Evolutionary conservation across 2,797 vertebrate species (phyloP).

Genomic region (Trachops cirrhosus): DNA sequence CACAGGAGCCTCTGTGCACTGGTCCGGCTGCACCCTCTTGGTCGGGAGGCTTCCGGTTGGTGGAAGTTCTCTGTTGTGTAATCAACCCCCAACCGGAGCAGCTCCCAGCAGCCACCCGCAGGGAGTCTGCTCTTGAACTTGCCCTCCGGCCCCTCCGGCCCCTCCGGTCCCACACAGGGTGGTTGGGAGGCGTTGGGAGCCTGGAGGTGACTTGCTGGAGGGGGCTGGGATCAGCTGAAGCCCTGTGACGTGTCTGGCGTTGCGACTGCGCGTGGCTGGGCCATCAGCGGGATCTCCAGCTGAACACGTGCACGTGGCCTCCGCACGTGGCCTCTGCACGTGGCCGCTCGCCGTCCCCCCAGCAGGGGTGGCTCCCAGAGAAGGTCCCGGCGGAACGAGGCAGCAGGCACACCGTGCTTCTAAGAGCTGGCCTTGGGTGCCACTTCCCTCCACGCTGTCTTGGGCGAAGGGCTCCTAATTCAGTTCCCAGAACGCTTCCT

Average conservation of each 20-base stretch:
- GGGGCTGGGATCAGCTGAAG: neutral
- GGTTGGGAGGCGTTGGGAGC: neutral
- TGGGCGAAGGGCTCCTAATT: neutral
- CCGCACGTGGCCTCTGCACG: neutral
- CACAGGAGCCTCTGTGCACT: neutral
- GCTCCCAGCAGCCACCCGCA: neutral
- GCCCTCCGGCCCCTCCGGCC: neutral
- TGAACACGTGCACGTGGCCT: neutral
- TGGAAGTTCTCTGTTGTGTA: neutral
- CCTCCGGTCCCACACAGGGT: neutral
- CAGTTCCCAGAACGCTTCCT: neutral
- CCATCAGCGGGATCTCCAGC: neutral
- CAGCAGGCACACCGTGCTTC: neutral
- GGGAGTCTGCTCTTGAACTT: constrained; percentile 11
- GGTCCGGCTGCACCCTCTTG: neutral
- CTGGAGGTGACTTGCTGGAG: neutral
- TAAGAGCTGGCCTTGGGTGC: neutral
- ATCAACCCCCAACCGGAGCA: neutral
- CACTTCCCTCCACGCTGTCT: too few relatives aligned
- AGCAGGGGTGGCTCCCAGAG: neutral
- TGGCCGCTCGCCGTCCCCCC: neutral
- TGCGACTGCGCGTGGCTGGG: neutral
- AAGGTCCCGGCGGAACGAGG: neutral
- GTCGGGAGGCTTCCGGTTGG: neutral
- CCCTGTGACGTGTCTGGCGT: neutral